Conservation (phyloP, 2,113 vertebrate genomes). For the Oncorhynchus mykiss region DNA sequence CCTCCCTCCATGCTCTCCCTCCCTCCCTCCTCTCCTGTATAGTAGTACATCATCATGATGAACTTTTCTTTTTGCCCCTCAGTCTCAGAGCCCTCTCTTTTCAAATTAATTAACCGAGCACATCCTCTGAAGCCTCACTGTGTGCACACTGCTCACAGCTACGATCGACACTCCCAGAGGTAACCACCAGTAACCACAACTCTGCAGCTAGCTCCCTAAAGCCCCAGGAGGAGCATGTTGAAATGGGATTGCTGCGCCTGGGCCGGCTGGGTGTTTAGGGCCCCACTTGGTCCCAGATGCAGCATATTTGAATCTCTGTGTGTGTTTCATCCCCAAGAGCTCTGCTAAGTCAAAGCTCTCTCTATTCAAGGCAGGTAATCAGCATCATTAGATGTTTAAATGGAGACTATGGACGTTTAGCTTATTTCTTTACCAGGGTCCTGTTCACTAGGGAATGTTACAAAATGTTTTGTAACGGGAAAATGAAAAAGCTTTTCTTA, state of each 20-base stretch:
- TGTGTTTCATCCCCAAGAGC: background rate
- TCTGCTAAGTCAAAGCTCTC: background rate
- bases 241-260: background rate
- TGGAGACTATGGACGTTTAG: too few species aligned
- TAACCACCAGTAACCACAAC: background rate
- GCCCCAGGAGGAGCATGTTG: background rate
- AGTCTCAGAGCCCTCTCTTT: background rate
- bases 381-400: too few species aligned
- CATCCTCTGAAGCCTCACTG: conserved; percentile 10
- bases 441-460: too few species aligned
- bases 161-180: background rate
- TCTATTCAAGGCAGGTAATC: too few species aligned
- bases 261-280: background rate
- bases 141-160: background rate
- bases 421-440: too few species aligned
- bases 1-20: too few species aligned
- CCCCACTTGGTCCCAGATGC: background rate
- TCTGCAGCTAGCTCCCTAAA: background rate
- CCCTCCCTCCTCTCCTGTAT: background rate
- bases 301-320: background rate
- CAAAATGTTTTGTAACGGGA: too few species aligned
- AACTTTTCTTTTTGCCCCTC: conserved; percentile 6
- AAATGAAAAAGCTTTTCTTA: too few species aligned
- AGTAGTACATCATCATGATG: background rate
- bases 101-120: conserved; percentile 11